Evolutionary conservation across 1,140 invertebrate species (phyloP), one percentile per base, ranked within the genome.

Genomic region (Papilio glaucus): DNA sequence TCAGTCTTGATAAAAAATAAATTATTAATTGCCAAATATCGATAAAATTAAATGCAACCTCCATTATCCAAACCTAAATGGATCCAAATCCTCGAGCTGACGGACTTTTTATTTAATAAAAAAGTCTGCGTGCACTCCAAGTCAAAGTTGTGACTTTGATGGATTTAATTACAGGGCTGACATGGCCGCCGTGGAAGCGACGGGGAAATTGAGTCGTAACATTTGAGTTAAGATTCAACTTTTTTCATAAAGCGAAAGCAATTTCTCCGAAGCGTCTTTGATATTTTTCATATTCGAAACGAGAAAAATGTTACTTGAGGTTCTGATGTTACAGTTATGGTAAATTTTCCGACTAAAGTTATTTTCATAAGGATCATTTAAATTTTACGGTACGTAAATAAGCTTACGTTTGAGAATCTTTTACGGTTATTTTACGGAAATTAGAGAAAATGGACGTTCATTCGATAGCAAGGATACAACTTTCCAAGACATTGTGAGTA

Each of bases 231-330:
- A 53, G 49, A 24, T 53, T 53, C 21, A 53, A 53, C 49, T 53
- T 53, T 53, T 53, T 53, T 53, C 49, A 53, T 24, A 53, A 53
- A 53, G 49, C 49, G 49, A 53, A 53, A 53, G 49, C 21, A 53
- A 53, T 53, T 53, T 53, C 21, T 10, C 21, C 49, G 8, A 7
- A 24, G 21, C 49, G 18, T 24, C 42, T 53, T 53, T 53, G 18
- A 53, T 53, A 53, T 53, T 53, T 10, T 9, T 53, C 49, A 53
- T 53, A 53, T 53, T 24, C 49, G 18, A 24, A 53, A 18, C 49
- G 49, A 8, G 49, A 18, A 18, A 53, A 53, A 53, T 12, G 8
- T 53, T 24, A 53, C 9, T 53, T 53, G 49, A 53, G 21, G 9
- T 21, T 7, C n/a, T 49, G 5, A 53, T 53, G 18, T 53, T 53